Percentiles rank a stretch among this genome's conserved stretches.
These are phyloP conservation scores for Centropus bengalensis DNA, from an alignment of 2,113 vertebrate species.

Conservation along the genomic window DNA sequence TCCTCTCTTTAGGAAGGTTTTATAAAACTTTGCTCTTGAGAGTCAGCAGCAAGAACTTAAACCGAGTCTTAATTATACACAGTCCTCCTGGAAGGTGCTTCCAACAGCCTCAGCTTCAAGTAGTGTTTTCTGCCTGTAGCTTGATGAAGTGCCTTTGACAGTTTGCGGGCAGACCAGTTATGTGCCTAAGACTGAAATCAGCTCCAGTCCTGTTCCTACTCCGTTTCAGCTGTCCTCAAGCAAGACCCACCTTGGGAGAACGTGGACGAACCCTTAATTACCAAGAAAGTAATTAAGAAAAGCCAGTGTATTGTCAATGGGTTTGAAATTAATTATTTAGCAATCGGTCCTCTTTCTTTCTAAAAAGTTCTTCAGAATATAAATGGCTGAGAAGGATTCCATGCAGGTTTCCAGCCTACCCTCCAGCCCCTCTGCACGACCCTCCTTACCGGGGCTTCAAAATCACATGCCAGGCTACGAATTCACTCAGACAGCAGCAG, in stretches of 20 bases:
- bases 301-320: slow-evolving; percentile 3
- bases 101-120: not conserved
- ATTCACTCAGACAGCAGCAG: not conserved
- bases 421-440: not conserved
- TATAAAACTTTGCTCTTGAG: not conserved
- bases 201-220: not conserved
- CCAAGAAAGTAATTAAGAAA: slow-evolving; percentile 56
- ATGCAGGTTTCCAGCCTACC: not conserved
- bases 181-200: not conserved
- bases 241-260: slow-evolving; percentile 14
- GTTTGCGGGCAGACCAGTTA: not conserved
- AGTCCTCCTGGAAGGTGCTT: not conserved
- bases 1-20: not conserved
- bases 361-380: not conserved
- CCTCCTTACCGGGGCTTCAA: accelerated
- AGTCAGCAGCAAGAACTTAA: not conserved
- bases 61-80: not conserved
- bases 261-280: not conserved
- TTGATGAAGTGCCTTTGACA: not conserved
- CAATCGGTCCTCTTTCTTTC: not conserved
- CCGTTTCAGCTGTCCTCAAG: not conserved
- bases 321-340: slow-evolving; percentile 34
- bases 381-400: not conserved
- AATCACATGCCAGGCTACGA: not conserved
- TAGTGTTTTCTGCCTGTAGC: not conserved